These are phyloP conservation scores for Deilephila porcellus DNA, from an alignment of 2,888 invertebrate species.

Conservation along the genomic window DNA sequence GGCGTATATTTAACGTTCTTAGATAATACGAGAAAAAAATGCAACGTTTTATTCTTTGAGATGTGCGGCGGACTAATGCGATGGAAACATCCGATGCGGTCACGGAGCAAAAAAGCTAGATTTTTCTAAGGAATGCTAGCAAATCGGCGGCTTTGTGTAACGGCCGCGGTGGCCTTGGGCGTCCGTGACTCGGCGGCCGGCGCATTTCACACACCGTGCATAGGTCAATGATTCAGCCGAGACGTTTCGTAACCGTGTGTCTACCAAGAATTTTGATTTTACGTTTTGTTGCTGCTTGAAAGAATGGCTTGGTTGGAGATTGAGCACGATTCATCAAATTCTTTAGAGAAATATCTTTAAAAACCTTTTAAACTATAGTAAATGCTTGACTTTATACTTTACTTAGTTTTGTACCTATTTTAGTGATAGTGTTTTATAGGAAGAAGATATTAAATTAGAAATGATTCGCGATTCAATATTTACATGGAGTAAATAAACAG, in stretches of 20 bases:
- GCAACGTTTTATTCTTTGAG: slow-evolving; percentile 15
- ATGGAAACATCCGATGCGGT: slow-evolving; percentile 30
- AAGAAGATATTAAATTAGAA: too few relatives aligned
- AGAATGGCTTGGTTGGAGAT: not conserved
- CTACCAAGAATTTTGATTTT: slow-evolving; percentile 14
- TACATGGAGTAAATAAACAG: too few relatives aligned
- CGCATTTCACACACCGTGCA: slow-evolving; percentile 33
- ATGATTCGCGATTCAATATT: too few relatives aligned
- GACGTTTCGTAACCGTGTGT: slow-evolving; percentile 28
- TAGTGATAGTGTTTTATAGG: too few relatives aligned
- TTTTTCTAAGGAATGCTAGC: slow-evolving; percentile 32
- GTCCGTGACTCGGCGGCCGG: slow-evolving; percentile 49
- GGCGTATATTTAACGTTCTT: not conserved
- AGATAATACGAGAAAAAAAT: slow-evolving; percentile 9
- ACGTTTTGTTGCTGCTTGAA: not conserved
- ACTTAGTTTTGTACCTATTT: too few relatives aligned
- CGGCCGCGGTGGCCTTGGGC: slow-evolving; percentile 63
- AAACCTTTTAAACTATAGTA: too few relatives aligned
- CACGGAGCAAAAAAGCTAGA: slow-evolving; percentile 32
- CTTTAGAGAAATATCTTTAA: too few relatives aligned
- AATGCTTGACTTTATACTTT: too few relatives aligned
- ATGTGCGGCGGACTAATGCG: slow-evolving; percentile 10
- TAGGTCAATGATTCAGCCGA: slow-evolving; percentile 34
- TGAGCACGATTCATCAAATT: too few relatives aligned
- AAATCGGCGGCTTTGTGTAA: slow-evolving; percentile 62